These are phyloP conservation scores for Noctuana brunneofusca DNA, from an alignment of 2,888 invertebrate species.

Conservation along the genomic window DNA sequence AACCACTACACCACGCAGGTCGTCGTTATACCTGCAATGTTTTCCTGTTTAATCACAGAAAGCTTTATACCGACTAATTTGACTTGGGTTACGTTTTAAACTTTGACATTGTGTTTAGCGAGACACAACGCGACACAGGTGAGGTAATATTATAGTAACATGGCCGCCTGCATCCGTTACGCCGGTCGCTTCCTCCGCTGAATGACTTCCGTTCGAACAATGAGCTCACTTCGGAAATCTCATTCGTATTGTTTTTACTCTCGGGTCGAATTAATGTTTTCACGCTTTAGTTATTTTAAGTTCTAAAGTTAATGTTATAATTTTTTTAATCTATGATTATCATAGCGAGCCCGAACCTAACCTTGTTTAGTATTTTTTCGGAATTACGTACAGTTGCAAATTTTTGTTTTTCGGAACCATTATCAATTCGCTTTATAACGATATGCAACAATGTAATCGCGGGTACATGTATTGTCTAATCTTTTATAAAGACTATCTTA, in stretches of 20 bases:
- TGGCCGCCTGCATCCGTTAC: conserved; percentile 52
- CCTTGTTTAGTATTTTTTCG: no score
- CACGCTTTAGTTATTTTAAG: conserved; percentile 16
- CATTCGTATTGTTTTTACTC: conserved; percentile 40
- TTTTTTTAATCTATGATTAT: not conserved
- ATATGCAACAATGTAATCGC: no score
- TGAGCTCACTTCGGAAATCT: conserved; percentile 41
- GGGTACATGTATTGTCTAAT: no score
- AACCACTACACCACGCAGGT: no score
- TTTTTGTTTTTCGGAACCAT: no score
- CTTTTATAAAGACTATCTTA: no score
- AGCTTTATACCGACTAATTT: not conserved
- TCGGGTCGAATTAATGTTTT: conserved; percentile 22
- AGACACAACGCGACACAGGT: conserved; percentile 43
- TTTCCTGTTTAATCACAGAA: not conserved
- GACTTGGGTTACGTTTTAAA: conserved; percentile 18
- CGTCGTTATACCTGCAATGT: no score
- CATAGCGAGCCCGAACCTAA: no score
- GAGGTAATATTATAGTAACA: conserved; percentile 68
- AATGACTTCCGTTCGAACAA: conserved; percentile 64
- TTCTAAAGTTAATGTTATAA: not conserved
- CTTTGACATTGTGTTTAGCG: conserved; percentile 39
- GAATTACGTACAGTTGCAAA: no score
- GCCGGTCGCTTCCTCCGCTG: conserved; percentile 61
- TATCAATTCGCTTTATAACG: no score